phyloP scores from a whole-genome alignment of 30 jellyfish, hydroid and myxozoan genomes.

The Aurelia sp. region DNA sequence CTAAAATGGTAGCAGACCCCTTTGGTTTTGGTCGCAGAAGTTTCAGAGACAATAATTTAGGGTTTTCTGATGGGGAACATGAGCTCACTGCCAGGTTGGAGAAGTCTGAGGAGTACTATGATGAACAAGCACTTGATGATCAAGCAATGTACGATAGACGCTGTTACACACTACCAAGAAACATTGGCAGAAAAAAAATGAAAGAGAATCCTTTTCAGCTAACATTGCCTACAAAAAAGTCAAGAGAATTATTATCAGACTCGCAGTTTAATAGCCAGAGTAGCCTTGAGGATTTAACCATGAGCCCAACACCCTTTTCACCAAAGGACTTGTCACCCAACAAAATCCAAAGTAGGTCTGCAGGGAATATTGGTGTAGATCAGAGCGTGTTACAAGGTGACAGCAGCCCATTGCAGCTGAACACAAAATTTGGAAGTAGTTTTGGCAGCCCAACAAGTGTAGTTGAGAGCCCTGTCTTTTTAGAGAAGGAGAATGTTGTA shows the following conservation, averaged over 20 bases:
- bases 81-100: constrained; percentile 85
- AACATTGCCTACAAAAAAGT: constrained; percentile 49
- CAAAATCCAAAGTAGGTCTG: constrained; percentile 77
- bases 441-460: neutral
- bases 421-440: neutral
- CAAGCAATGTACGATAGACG: constrained; percentile 46
- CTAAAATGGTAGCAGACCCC: constrained; percentile 67
- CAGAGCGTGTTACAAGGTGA: neutral
- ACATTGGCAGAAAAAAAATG: constrained; percentile 73
- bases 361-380: constrained; percentile 68
- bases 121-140: constrained; percentile 40
- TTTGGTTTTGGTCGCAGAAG: constrained; percentile 72
- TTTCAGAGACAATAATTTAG: constrained; percentile 59
- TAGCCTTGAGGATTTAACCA: constrained; percentile 51
- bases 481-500: neutral
- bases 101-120: constrained; percentile 59
- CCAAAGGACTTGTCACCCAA: constrained; percentile 48
- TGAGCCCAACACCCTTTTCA: constrained; percentile 27
- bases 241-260: constrained; percentile 40
- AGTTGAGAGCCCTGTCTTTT: neutral
- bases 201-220: constrained; percentile 78
- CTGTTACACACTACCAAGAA: constrained; percentile 85
- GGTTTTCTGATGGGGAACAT: constrained; percentile 92
- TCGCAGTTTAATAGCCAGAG: constrained; percentile 60
- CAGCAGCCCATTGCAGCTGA: constrained; percentile 1